A percentile compares a stretch with the other conserved stretches of the same genome.
These are phyloP conservation scores for Cheilinus undulatus DNA, from an alignment of 2,113 vertebrate genomes.

Conservation along the genomic window DNA sequence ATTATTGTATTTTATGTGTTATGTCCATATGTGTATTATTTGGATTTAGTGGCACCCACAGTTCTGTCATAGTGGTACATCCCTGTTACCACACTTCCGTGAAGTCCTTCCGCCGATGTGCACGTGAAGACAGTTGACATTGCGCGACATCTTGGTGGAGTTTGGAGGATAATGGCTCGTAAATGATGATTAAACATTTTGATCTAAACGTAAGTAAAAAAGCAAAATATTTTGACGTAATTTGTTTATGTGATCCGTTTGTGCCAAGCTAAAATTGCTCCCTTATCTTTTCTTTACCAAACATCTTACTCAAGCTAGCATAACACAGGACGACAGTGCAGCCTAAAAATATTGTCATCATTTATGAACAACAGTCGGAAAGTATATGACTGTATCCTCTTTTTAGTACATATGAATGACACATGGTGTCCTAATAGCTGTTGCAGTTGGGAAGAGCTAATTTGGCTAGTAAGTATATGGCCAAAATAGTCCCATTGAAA, in stretches of 20 bases:
- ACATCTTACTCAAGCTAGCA: background rate
- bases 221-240: too few relatives aligned
- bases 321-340: background rate
- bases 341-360: background rate
- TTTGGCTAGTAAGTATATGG: too few relatives aligned
- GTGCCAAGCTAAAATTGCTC: background rate
- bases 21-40: background rate
- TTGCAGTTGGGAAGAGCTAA: too few relatives aligned
- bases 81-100: slow-evolving; percentile 28
- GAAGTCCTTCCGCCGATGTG: background rate
- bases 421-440: too few relatives aligned
- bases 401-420: too few relatives aligned
- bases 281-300: too few relatives aligned
- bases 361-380: too few relatives aligned
- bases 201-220: slow-evolving; percentile 28
- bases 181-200: background rate
- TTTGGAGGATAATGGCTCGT: background rate
- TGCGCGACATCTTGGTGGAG: accelerated
- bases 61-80: slow-evolving; percentile 34
- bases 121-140: slow-evolving; percentile 59
- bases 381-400: too few relatives aligned
- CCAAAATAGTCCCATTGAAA: too few relatives aligned
- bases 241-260: too few relatives aligned
- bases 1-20: background rate
- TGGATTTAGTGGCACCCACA: accelerated